Percentiles rank a stretch among this genome's conserved stretches.
Conservation (phyloP, 2,113 vertebrate genomes). For the Oxyura jamaicensis region DNA sequence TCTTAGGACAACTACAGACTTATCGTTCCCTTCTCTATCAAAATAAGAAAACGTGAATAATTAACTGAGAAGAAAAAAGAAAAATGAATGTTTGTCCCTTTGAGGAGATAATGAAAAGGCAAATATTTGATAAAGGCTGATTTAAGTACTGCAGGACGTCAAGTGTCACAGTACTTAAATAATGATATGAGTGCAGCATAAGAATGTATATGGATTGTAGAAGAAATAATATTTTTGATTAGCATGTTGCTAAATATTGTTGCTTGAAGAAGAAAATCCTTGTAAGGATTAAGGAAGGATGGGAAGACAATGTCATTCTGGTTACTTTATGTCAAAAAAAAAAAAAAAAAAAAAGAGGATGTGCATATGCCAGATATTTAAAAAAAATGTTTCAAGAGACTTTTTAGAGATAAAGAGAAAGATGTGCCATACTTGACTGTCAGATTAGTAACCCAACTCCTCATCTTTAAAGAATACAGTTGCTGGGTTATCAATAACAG, state of each 20-base stretch:
- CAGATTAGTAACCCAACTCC: not conserved
- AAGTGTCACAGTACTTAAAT: not conserved
- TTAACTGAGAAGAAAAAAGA: not conserved
- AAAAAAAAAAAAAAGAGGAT: not conserved
- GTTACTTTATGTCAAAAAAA: not conserved
- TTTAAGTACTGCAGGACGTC: not conserved
- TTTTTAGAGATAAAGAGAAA: not conserved
- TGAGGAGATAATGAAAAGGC: not conserved
- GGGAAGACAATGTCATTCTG: not conserved
- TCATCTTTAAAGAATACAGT: not conserved
- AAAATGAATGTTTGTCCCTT: not conserved
- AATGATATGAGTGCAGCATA: not conserved
- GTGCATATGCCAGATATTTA: not conserved
- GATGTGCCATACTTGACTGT: not conserved
- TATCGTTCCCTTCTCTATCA: not conserved
- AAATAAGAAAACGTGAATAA: not conserved
- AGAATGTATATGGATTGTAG: not conserved
- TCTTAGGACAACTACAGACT: not conserved
- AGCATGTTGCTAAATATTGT: not conserved
- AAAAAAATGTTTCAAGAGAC: not conserved
- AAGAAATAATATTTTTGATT: not conserved
- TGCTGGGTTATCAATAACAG: not conserved
- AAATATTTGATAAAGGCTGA: not conserved
- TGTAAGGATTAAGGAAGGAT: not conserved
- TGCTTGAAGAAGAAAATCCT: not conserved